A percentile compares a stretch with the other conserved stretches of the same genome.
These are phyloP conservation scores for rat (Rattus norvegicus) DNA, from an alignment of 2,113 vertebrate species.

Conservation along the genomic window GRCr8 NC_086039.1:121837501-121838000, in stretches of 20 bases:
- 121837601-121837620: slow-evolving; percentile 64
- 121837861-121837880: slow-evolving; percentile 46
- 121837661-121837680: slow-evolving; percentile 74
- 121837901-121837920: slow-evolving; percentile 22
- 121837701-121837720: slow-evolving; percentile 83
- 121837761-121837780: slow-evolving; percentile 83
- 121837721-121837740: slow-evolving; percentile 83
- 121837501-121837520: slow-evolving; percentile 70
- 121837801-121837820: slow-evolving; percentile 76
- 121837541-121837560: slow-evolving; percentile 64
- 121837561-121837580: slow-evolving; percentile 71
- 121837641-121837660: slow-evolving; percentile 66
- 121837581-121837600: slow-evolving; percentile 69
- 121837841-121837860: slow-evolving; percentile 62
- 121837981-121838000: slow-evolving; percentile 54
- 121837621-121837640: slow-evolving; percentile 62
- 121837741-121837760: slow-evolving; percentile 86
- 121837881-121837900: slow-evolving; percentile 50
- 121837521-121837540: slow-evolving; percentile 68
- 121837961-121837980: slow-evolving; percentile 38
- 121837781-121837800: slow-evolving; percentile 75
- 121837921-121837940: slow-evolving; percentile 63
- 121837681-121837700: slow-evolving; percentile 76
- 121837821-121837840: slow-evolving; percentile 72
- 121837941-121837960: slow-evolving; percentile 74